Evolutionary conservation across 2,113 vertebrate genomes (phyloP).

Genomic region (Sorex fumeus): DNA sequence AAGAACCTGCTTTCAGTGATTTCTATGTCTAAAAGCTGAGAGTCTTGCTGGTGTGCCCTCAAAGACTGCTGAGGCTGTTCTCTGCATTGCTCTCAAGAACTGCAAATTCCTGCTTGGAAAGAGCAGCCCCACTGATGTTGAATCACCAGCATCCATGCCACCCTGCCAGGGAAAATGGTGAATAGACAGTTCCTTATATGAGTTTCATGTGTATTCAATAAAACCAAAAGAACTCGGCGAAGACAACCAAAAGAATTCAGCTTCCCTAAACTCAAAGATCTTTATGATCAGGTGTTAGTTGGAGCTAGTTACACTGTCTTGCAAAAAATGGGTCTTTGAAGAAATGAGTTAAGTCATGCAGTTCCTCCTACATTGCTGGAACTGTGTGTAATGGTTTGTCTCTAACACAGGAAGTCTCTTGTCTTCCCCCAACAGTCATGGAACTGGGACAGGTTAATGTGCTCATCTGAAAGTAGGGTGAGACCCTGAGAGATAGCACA

Average conservation of each 20-base stretch:
- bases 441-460: neutral
- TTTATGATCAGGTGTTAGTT: neutral
- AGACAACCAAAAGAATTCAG: slow-evolving; percentile 2
- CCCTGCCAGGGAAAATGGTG: neutral
- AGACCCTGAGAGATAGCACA: neutral
- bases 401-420: neutral
- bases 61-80: neutral
- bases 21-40: neutral
- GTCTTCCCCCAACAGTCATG: neutral
- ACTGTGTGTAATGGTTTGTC: neutral
- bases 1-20: neutral
- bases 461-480: neutral
- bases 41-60: neutral
- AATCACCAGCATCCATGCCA: slow-evolving; percentile 10
- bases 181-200: neutral
- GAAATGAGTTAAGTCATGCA: neutral
- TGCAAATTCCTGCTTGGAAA: neutral
- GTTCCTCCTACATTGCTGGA: neutral
- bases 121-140: neutral
- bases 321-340: neutral
- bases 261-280: neutral
- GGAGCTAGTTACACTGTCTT: neutral
- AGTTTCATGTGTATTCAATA: slow-evolving; percentile 52
- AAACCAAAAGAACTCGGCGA: slow-evolving; percentile 14
- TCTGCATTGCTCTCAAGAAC: neutral